Evolutionary conservation across 2,888 invertebrate genomes (phyloP).

Genomic region (Myopa tessellatipennis): DNA sequence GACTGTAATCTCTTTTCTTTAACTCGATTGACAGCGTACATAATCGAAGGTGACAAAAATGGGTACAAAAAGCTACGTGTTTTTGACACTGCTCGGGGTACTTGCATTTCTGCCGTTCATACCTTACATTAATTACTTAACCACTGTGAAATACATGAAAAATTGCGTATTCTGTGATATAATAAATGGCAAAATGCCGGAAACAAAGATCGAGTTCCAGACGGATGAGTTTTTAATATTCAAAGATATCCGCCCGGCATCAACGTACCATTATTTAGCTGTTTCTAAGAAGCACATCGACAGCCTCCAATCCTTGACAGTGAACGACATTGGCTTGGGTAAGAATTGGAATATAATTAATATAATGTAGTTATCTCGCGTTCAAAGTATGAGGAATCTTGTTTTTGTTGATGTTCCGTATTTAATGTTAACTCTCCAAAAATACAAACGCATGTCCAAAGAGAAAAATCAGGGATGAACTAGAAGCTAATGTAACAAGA

Average conservation of each 20-base stretch:
- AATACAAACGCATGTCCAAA: not conserved
- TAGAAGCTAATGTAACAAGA: too few relatives aligned
- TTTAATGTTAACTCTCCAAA: not conserved
- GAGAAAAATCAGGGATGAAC: not conserved
- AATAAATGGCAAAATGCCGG: constrained; percentile 70
- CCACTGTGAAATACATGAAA: constrained; percentile 38
- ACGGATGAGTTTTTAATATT: constrained; percentile 83
- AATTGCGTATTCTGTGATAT: constrained; percentile 83
- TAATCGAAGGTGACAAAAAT: not conserved
- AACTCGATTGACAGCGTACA: too few relatives aligned
- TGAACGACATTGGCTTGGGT: constrained; percentile 78
- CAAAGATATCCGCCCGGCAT: constrained; percentile 84
- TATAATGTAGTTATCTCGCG: too few relatives aligned
- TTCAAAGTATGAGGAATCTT: too few relatives aligned
- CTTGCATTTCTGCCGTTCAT: constrained; percentile 43
- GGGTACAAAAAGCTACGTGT: constrained; percentile 43
- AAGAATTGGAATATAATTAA: constrained; percentile 60
- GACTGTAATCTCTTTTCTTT: too few relatives aligned
- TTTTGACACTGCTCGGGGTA: constrained; percentile 40
- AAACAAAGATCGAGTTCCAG: constrained; percentile 76
- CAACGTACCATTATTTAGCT: constrained; percentile 82
- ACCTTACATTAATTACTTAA: constrained; percentile 35
- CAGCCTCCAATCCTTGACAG: constrained; percentile 77
- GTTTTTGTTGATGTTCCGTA: too few relatives aligned
- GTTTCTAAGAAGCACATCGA: constrained; percentile 82